Base-by-base conservation (phyloP, 2,888 invertebrate genomes). In the Stenurella melanura region DNA sequence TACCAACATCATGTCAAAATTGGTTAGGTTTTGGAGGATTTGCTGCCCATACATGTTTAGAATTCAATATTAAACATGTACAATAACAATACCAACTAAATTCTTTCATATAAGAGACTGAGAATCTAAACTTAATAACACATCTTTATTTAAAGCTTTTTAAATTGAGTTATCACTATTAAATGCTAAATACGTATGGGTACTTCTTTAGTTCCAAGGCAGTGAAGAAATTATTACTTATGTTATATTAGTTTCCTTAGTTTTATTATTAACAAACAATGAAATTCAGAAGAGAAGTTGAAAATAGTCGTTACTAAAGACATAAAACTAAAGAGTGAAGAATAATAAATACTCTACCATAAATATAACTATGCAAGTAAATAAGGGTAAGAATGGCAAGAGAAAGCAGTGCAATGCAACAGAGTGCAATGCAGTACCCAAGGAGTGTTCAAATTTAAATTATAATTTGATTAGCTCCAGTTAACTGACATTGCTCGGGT, bases 1-100 rank as follows among this genome's bases (percentile, higher is more conserved):
- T 82, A 74, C 68, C 73, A 74, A 75, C 73, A 74, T 60, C 66
- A 73, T 60, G 73, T 63, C 73, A 74, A 66, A 71, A 70, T 72
- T 72, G 19, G 72, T 72, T 72, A 72, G 72, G 50, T 54, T 72
- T 50, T 21, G 42, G 30, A 54, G 72, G 61, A 30, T 61, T 26
- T 11, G n/a, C 34, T 17, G 18, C 21, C 21, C 50, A 18, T 54
- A 63, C 50, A 61, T 63, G 63, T 72, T 58, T 54, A 72, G 72
- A 63, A 67, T 72, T 72, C 30, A 9, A 17, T n/a, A 42, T 10
- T 54, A n/a, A 26, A 26, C 4, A 26, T 4, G 4, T 9, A 19
- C 18, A 18, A 57, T 12, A 3, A 11, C 12, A 15, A 38, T 11
- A 38, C 1, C 1, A 56, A 19, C 18, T 17, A 19, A 17, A 57